Conservation (phyloP, 2,888 invertebrate species). For the Boloria euphrosyne region DNA sequence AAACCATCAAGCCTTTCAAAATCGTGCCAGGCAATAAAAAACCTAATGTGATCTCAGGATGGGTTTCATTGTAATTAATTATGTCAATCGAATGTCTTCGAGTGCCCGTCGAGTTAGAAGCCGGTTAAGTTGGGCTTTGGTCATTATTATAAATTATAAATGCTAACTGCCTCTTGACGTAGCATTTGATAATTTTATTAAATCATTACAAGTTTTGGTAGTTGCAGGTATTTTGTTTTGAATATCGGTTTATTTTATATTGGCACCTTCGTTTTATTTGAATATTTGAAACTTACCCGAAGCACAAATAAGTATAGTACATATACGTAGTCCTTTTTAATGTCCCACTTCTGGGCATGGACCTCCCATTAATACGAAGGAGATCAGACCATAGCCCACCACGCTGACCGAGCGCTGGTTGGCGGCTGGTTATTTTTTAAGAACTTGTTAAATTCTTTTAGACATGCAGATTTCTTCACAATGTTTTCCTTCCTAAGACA, state of each 20-base stretch:
- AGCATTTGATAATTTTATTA: conserved; percentile 16
- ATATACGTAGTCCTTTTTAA: no score
- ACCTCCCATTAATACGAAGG: no score
- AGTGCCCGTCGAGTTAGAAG: conserved; percentile 8
- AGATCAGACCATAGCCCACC: no score
- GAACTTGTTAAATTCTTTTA: no score
- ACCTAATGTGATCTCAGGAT: conserved; percentile 19
- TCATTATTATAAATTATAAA: conserved; percentile 14
- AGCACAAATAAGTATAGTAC: no score
- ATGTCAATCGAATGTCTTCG: conserved; percentile 20
- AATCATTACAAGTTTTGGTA: conserved; percentile 9
- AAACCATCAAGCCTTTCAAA: conserved; percentile 12
- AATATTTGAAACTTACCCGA: no score
- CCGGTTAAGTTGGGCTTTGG: conserved; percentile 16
- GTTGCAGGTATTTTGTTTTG: conserved; percentile 4
- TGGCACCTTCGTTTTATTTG: no score
- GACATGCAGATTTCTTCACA: no score
- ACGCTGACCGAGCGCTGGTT: no score
- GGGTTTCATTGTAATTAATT: conserved; percentile 29
- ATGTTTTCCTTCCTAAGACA: no score
- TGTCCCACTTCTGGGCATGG: no score
- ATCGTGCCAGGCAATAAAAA: conserved; percentile 20
- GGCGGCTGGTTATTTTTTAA: no score
- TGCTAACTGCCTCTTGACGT: conserved; percentile 13
- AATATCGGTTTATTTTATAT: background rate